Evolutionary conservation across 2,113 vertebrate genomes (phyloP), one percentile per base, ranked within the genome.

Genomic region (Acinonyx jubatus): DNA sequence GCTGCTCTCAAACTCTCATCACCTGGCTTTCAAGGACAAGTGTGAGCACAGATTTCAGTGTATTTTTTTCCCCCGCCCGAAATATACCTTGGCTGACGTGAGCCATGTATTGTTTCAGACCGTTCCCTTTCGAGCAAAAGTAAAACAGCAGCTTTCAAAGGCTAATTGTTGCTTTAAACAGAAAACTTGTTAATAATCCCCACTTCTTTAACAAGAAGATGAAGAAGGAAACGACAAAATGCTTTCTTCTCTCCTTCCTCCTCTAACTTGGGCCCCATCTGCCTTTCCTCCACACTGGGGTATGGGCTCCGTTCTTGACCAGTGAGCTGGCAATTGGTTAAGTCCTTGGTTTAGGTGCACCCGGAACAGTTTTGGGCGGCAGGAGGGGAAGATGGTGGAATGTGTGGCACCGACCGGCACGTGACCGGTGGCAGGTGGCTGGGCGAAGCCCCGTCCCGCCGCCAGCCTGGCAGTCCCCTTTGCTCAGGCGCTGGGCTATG

Each of bases 1-100:
- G 7, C n/a, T 86, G 45, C 55, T 52, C 61, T 74, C 82, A 38
- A 52, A 23, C 38, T 45, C 29, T 38, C 31, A 3, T 81, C 68
- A 3, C 45, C 8, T 69, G 57, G 31, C 65, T 52, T 89, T 74
- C 87, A 79, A 38, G 61, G 76, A 86, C 81, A 69, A 91, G 50
- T n/a, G n/a, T 11, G 15, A 79, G 38, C 45, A 45, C 87, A 38
- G 61, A 89, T 71, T 66, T 74, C 50, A 48, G 21, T 41, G 41
- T 31, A 33, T 36, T 73, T 92, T 61, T 90, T 94, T 36, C 94
- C 87, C 45, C 94, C 87, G 21, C 79, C 90, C 55, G 79, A 97
- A 79, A 68, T n/a, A 82, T 9, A 15, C 74, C 14, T 81, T 73
- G n/a, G 21, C 36, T 57, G 55, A 91, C 63, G 38, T 85, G 78